Base-by-base conservation (phyloP, 2,797 vertebrate genomes). In the Protonibea diacanthus region DNA sequence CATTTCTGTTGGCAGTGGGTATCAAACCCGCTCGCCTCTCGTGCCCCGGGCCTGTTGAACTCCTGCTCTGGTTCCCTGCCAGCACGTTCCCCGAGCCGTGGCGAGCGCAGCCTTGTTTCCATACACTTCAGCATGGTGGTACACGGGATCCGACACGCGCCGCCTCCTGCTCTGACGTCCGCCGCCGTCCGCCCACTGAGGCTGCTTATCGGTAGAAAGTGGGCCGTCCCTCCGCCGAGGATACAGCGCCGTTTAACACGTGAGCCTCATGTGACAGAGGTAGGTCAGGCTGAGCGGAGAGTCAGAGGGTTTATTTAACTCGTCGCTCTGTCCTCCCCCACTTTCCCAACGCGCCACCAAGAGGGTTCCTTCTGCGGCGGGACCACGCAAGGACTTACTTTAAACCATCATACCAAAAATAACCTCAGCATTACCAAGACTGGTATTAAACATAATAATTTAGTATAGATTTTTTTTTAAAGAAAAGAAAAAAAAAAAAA, bases 231-330 rank as follows among this genome's bases (percentile, higher is more conserved):
- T 78, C 57, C 52, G 68, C 78, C 79, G 76, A 76, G 91, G 84
- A 94, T 69, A 85, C 93, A 95, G 96, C 96, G 94, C 94, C 91
- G 96, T 91, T 93, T 92, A 88, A 96, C 97, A 98, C 97, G 97
- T 98, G 98, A 97, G 96, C 82, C 96, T 97, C 97, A 97, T 97
- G 97, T 98, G 97, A 98, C 93, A 90, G 91, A 89, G 94, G 92
- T 81, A 92, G 96, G 96, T 96, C 93, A 91, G 93, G 84, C 88
- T 83, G 92, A 92, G 93, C 90, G 81, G 72, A 90, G 95, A 96
- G 96, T 97, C 96, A 95, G 96, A 97, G 95, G 96, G 95, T 96
- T 95, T 96, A 96, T 96, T 94, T 96, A 95, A 96, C 96, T 96
- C 96, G 96, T 96, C 94, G 94, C 94, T 89, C 94, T 81, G 93